These are phyloP conservation scores for Amblyjoppa proteus DNA, from an alignment of 2,888 invertebrate genomes.

Conservation along the genomic window DNA sequence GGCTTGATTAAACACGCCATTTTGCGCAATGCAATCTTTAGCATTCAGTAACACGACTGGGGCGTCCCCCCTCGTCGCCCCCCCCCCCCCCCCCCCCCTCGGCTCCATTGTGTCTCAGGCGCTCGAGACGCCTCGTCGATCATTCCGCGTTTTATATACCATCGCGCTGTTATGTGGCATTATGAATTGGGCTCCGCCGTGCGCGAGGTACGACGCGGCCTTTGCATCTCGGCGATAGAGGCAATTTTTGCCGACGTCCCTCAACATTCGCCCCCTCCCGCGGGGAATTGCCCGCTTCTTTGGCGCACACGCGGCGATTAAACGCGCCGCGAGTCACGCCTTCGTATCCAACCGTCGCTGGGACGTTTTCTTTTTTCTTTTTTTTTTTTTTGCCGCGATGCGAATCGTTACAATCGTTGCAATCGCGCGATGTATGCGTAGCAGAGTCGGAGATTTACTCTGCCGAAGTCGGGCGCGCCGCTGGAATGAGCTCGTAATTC, in stretches of 20 bases:
- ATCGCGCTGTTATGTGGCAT: conserved; percentile 53
- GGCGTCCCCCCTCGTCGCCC: conserved; percentile 39
- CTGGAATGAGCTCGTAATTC: not conserved
- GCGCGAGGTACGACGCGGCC: not conserved
- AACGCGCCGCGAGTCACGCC: conserved; percentile 38
- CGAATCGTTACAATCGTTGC: conserved; percentile 12
- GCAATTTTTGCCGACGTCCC: conserved; percentile 8
- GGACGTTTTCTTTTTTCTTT: conserved; percentile 19
- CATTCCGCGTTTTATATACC: conserved; percentile 67
- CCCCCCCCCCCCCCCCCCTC: not conserved
- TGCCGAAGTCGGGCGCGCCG: too few relatives aligned
- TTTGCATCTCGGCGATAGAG: not conserved
- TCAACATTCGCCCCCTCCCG: not conserved
- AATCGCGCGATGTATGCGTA: too few relatives aligned
- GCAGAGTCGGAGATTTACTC: not conserved
- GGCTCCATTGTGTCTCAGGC: conserved; percentile 70
- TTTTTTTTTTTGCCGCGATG: not conserved
- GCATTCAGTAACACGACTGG: conserved; percentile 62
- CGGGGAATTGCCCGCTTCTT: not conserved
- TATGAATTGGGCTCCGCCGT: conserved; percentile 51
- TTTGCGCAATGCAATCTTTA: conserved; percentile 80
- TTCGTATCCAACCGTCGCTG: conserved; percentile 39
- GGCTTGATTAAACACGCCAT: conserved; percentile 81
- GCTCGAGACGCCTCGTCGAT: conserved; percentile 73
- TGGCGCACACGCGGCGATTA: conserved; percentile 31